Evolutionary conservation across 2,797 vertebrate species (phyloP).

Genomic region (Danio albolineatus): DNA sequence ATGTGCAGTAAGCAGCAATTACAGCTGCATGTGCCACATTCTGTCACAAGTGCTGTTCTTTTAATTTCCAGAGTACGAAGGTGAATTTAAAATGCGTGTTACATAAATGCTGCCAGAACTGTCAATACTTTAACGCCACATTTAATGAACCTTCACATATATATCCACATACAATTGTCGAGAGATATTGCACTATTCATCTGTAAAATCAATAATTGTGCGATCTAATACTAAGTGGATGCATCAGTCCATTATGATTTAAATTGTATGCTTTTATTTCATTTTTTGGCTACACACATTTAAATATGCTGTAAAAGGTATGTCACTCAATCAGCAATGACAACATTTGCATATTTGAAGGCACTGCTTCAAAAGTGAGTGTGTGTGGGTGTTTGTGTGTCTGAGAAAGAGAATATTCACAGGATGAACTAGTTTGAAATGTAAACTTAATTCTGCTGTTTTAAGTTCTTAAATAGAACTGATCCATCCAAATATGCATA

Average conservation of each 20-base stretch:
- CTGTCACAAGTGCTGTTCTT: background rate
- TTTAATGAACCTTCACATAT: background rate
- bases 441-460: too few relatives aligned
- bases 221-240: background rate
- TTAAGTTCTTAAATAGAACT: too few relatives aligned
- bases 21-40: background rate
- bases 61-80: background rate
- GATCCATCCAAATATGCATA: too few relatives aligned
- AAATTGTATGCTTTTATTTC: background rate
- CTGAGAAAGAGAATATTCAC: too few relatives aligned
- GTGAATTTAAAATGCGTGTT: background rate
- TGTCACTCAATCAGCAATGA: background rate
- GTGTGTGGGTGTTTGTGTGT: too few relatives aligned
- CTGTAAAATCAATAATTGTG: background rate
- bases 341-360: conserved; percentile 2
- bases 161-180: background rate
- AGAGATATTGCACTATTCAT: background rate
- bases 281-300: background rate
- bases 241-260: background rate
- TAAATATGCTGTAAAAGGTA: background rate
- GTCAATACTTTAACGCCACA: background rate
- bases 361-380: background rate
- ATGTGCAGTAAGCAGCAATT: background rate
- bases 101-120: background rate
- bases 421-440: too few relatives aligned